Evolutionary conservation across 2,113 vertebrate genomes (phyloP), one percentile per base, ranked within the genome.

Genomic region (Mustela nigripes): DNA sequence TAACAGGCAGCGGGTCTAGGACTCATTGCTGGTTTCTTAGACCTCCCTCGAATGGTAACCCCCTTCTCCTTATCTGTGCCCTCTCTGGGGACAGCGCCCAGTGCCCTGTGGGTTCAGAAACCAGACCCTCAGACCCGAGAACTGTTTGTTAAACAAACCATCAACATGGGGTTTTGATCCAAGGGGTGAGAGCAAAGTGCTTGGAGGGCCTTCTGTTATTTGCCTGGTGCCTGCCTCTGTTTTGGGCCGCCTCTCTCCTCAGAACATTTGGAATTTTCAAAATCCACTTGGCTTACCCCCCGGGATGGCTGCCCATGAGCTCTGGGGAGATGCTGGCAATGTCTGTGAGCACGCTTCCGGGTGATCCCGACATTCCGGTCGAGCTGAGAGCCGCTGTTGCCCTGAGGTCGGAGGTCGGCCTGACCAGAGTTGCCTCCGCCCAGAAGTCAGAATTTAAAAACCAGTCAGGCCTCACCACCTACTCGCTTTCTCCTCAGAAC

Each of bases 281-380:
- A 86, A 50, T 73, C n/a, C 5, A 5, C 39, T 63, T 3, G 19
- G n/a, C 56, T 36, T 26, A 8, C 1, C 65, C 26, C 65, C 2
- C 7, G 24, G 24, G 50, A 7, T 0, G 3, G 45, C 19, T 80
- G 36, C n/a, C 16, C 11, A 42, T 19, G 4, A 36, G 3, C 45
- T 39, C 48, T n/a, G 26, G 39, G 50, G 67, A 31, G 92, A 65
- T 2, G 50, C 31, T 50, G 80, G 69, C 58, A 14, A 9, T 15
- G 28, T 18, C 24, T 28, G 2, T 1, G 26, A 63, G 31, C 62
- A 11, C 12, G n/a, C 26, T n/a, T 10, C 36, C 26, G 5, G 60
- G 42, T 1, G 53, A 8, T 0, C 0, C 19, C 0, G 16, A 24
- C 2, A 2, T 16, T 28, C 39, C 5, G 11, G 0, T 0, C 2